Evolutionary conservation across 2,797 vertebrate genomes (phyloP).

Genomic region (Kryptopterus vitreolus): DNA sequence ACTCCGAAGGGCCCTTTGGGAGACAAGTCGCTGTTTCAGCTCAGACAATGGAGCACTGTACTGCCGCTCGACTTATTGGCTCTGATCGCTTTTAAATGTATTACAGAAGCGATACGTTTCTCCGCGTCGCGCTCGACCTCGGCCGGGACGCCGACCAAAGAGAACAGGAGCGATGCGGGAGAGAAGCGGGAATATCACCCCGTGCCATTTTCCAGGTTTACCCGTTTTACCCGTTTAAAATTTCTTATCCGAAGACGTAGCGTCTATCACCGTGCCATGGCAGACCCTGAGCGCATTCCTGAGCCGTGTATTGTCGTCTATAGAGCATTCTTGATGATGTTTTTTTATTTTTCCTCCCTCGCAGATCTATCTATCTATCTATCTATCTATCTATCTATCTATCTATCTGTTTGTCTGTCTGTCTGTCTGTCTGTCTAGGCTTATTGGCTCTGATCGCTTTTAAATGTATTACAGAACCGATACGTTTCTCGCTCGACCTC

Average conservation of each 20-base stretch:
- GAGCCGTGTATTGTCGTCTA: constrained; percentile 29
- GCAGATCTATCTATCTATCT: too few species aligned
- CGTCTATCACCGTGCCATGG: constrained; percentile 10
- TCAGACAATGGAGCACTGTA: constrained; percentile 61
- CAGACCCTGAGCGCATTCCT: constrained; percentile 42
- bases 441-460: constrained; percentile 37
- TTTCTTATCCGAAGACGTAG: constrained; percentile 10
- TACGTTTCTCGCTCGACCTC: constrained; percentile 39
- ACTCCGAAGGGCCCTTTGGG: constrained; percentile 64
- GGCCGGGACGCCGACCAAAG: background rate
- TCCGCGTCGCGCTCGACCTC: constrained; percentile 26
- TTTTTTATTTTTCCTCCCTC: constrained; percentile 13
- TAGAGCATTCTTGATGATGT: constrained; percentile 16
- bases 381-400: too few species aligned
- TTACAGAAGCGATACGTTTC: constrained; percentile 47
- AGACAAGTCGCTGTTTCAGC: constrained; percentile 66
- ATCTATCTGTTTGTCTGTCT: too few species aligned
- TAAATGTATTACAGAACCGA: constrained; percentile 52
- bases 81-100: constrained; percentile 52
- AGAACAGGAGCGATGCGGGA: background rate
- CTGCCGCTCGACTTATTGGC: constrained; percentile 47
- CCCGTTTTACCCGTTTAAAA: too few species aligned
- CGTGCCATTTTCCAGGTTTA: background rate
- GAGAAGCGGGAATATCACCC: background rate
- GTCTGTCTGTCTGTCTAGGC: constrained; percentile 13